Conservation (phyloP, 2,797 vertebrate species). For the Tokudaia muenninki region DNA sequence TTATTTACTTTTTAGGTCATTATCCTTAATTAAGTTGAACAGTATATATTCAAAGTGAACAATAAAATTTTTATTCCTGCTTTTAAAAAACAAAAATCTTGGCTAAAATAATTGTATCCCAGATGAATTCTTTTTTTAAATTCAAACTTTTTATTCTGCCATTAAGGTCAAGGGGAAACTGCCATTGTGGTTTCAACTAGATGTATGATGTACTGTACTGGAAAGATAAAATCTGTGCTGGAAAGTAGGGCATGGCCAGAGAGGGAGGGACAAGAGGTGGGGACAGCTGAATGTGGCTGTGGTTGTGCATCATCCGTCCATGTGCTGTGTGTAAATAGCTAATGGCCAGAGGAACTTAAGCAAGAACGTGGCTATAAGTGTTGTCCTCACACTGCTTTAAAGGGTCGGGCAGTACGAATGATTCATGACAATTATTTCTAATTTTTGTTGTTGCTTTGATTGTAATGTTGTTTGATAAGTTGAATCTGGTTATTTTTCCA, state of each 20-base stretch:
- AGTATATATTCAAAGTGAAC: slow-evolving; percentile 27
- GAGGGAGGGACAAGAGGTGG: not conserved
- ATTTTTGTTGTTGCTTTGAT: slow-evolving; percentile 33
- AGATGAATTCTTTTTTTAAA: slow-evolving; percentile 42
- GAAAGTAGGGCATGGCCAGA: not conserved
- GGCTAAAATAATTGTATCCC: slow-evolving; percentile 6
- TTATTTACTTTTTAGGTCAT: slow-evolving; percentile 54
- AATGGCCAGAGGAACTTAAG: slow-evolving; percentile 53
- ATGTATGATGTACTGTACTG: not conserved
- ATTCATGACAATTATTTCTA: not conserved
- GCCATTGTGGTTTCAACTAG: slow-evolving; percentile 30
- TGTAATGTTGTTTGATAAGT: slow-evolving; percentile 62
- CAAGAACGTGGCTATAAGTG: not conserved
- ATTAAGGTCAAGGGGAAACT: not conserved
- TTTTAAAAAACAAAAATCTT: not conserved
- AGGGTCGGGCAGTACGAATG: not conserved
- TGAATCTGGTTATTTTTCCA: not conserved
- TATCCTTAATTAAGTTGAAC: slow-evolving; percentile 11
- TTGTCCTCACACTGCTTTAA: not conserved
- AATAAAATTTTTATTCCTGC: slow-evolving; percentile 29
- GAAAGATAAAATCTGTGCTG: not conserved
- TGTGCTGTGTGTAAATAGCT: slow-evolving; percentile 9
- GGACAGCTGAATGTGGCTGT: not conserved
- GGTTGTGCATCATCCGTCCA: not conserved
- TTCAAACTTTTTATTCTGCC: slow-evolving; percentile 19